Evolutionary conservation across 2,888 invertebrate genomes (phyloP).

Genomic region (Parnassius orleans): DNA sequence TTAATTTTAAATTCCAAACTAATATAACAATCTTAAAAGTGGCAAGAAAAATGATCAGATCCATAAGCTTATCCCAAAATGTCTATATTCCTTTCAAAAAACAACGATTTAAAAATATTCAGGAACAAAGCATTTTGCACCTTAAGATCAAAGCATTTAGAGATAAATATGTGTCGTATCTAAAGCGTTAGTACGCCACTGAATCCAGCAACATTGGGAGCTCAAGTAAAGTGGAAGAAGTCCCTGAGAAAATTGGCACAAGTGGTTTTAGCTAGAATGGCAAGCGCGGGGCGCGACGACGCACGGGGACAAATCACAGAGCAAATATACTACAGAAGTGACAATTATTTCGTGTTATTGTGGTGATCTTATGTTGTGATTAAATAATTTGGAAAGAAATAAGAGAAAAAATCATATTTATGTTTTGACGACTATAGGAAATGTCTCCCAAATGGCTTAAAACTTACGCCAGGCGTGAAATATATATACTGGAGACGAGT

Average conservation of each 20-base stretch:
- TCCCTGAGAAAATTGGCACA: constrained; percentile 80
- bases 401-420: no score
- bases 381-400: no score
- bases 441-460: no score
- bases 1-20: constrained; percentile 38
- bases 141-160: constrained; percentile 39
- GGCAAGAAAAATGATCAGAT: constrained; percentile 69
- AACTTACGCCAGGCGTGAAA: no score
- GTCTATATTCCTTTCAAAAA: constrained; percentile 36
- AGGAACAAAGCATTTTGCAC: constrained; percentile 42
- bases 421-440: no score
- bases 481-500: no score
- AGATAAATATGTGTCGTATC: constrained; percentile 36
- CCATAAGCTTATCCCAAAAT: constrained; percentile 67
- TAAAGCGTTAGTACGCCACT: constrained; percentile 53
- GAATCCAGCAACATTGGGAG: constrained; percentile 51
- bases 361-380: no score
- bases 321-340: constrained; percentile 30
- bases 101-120: constrained; percentile 33
- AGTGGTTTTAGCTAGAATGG: constrained; percentile 71
- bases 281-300: constrained; percentile 54
- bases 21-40: constrained; percentile 71
- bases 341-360: background rate
- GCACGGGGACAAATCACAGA: constrained; percentile 45
- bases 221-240: constrained; percentile 78